phyloP scores from a whole-genome alignment of 2,888 invertebrate genomes.

The Hermaeophaga mercurialis region DNA sequence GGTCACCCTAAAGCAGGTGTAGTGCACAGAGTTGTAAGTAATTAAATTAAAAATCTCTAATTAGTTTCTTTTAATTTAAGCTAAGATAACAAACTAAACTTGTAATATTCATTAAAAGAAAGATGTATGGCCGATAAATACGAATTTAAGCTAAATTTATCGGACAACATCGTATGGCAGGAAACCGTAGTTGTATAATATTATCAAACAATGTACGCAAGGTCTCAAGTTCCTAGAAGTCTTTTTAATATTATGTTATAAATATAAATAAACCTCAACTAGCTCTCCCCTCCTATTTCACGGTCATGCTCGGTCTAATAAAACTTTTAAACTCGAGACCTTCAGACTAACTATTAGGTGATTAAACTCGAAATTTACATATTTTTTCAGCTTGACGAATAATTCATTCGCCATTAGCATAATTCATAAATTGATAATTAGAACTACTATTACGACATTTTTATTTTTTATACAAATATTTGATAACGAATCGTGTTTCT shows the following conservation, averaged over 20 bases:
- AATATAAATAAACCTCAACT: neutral
- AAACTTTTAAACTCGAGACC: constrained; percentile 16
- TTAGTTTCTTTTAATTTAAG: too few species aligned
- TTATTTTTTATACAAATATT: constrained; percentile 17
- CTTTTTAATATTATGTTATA: constrained; percentile 1
- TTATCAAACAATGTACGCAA: neutral
- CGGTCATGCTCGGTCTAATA: constrained; percentile 17
- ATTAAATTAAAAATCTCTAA: too few species aligned
- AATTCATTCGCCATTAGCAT: constrained; percentile 14
- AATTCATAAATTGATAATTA: constrained; percentile 17
- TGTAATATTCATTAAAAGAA: too few species aligned
- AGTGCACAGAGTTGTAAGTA: too few species aligned
- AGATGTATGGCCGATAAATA: too few species aligned
- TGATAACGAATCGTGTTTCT: too few species aligned
- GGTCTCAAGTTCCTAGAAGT: neutral
- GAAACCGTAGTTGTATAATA: neutral
- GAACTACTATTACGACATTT: constrained; percentile 11
- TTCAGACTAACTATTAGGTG: constrained; percentile 21
- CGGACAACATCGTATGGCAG: neutral
- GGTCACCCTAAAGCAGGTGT: too few species aligned
- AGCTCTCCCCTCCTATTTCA: constrained; percentile 1
- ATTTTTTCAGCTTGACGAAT: constrained; percentile 14
- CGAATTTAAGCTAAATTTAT: too few species aligned
- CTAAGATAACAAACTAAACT: too few species aligned
- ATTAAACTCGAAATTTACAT: constrained; percentile 18